Evolutionary conservation across 2,113 vertebrate species (phyloP).

Genomic region (Salvator merianae): DNA sequence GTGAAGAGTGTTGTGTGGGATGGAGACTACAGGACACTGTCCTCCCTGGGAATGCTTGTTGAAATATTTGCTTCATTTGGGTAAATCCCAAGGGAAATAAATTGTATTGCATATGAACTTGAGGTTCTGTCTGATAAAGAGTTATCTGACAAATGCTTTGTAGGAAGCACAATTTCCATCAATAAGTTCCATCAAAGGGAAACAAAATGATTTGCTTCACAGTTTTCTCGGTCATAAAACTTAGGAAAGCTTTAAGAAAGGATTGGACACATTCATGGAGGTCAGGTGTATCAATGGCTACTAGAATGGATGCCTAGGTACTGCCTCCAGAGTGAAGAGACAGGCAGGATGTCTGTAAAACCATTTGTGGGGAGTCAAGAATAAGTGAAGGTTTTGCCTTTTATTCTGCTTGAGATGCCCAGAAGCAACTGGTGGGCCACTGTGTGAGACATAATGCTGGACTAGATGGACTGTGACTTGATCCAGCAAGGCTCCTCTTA

Average conservation of each 20-base stretch:
- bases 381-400: too few species aligned
- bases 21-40: conserved; percentile 37
- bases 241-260: not conserved
- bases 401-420: too few species aligned
- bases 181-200: conserved; percentile 15
- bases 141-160: conserved; percentile 1
- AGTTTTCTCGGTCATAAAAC: not conserved
- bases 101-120: conserved; percentile 28
- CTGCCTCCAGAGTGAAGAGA: too few species aligned
- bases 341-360: too few species aligned
- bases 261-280: too few species aligned
- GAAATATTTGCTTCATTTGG: conserved; percentile 46
- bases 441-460: too few species aligned
- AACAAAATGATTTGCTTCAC: not conserved
- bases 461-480: too few species aligned
- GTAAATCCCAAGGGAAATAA: conserved; percentile 45
- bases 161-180: not conserved
- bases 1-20: conserved; percentile 40
- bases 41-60: conserved; percentile 45
- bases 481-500: too few species aligned
- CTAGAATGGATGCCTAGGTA: too few species aligned
- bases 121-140: conserved; percentile 34
- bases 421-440: too few species aligned
- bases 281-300: too few species aligned
- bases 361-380: too few species aligned